Evolutionary conservation across 2,888 invertebrate species (phyloP), one percentile per base, ranked within the genome.

Genomic region (Synergus umbraculus): DNA sequence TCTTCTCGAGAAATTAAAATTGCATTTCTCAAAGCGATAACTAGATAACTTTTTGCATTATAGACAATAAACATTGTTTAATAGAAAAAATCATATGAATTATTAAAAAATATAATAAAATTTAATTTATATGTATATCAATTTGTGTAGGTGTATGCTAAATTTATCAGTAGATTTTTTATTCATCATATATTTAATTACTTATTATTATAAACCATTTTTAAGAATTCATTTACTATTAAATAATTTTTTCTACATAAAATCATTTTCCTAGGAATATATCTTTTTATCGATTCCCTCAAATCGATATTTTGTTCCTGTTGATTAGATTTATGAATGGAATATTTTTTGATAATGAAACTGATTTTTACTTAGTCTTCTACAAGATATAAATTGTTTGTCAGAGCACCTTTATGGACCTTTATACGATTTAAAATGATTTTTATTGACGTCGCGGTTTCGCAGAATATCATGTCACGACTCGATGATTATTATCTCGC

Each of bases 401-500:
- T 66, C 15, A 15, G 41, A 22, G 46, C 22, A 46, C 22, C 22
- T 67, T 67, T 67, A 67, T 46, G 67, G n/a, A 46, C 46, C 8
- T 18, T 46, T 67, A 22, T 67, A 67, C 18, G 67, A 67, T 67
- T 46, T 13, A 46, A 67, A 44, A 46, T 18, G 44, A 46, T 44
- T 67, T 67, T 46, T 66, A 66, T 46, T 46, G 46, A 46, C 22
- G 41, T 41, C 41, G 44, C 67, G 15, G 13, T 67, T 67, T 67
- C 67, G 46, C 44, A 46, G 22, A 67, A 67, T 46, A 12, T 66
- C 66, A 67, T 67, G 67, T 43, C 22, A 22, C 46, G 67, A 67
- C 46, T 29, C 29, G 46, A 41, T 29, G 77, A 81, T 83, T 78
- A 81, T 83, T 78, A 83, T 81, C 78, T 77, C 49, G 67, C 44